Base-by-base conservation (phyloP, 2,113 vertebrate genomes). In the Sitta europaea region DNA sequence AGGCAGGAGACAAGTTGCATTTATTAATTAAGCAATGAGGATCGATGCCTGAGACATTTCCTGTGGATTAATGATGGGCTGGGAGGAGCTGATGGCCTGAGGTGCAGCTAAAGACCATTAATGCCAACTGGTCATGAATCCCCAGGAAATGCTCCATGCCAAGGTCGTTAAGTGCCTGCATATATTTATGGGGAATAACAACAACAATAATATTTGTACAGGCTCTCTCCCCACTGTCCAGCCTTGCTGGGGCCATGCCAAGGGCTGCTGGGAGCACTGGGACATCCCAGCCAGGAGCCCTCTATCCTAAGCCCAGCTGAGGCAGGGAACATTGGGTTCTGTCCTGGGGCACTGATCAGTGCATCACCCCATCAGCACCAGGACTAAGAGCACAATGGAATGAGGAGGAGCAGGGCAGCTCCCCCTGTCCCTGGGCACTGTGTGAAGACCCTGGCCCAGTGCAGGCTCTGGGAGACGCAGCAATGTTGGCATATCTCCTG, bases 31-130 rank as follows among this genome's bases (percentile, higher is more conserved):
- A 98, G 96, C 97, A 97, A 97, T 94, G 96, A 97, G 97, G 97
- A 98, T 98, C 98, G 80, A 97, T 97, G 97, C 96, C 95, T 2
- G 62, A 97, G 98, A 98, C 97, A 92, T 97, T 98, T 98, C 97
- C 97, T 97, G 96, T 96, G 97, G 98, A 98, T 98, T 98, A 98
- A 98, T 97, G 97, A 98, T 96, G 87, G 96, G 35, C 94, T 97
- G 96, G 98, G 97, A 98, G 98, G 97, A 97, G 98, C 97, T 97
- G 97, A 97, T 95, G 97, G 98, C 97, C 97, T 43, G 72, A 98
- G 97, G 98, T 98, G 96, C 97, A 95, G 97, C 97, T 97, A 97
- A 98, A 97, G 97, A 97, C 98, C 97, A 98, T 98, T 98, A 98
- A 97, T 80, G 36, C 97, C 97, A 97, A 98, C 96, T 97, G 97